phyloP scores from a whole-genome alignment of 2,888 invertebrate genomes.

The Tipula lateralis region DNA sequence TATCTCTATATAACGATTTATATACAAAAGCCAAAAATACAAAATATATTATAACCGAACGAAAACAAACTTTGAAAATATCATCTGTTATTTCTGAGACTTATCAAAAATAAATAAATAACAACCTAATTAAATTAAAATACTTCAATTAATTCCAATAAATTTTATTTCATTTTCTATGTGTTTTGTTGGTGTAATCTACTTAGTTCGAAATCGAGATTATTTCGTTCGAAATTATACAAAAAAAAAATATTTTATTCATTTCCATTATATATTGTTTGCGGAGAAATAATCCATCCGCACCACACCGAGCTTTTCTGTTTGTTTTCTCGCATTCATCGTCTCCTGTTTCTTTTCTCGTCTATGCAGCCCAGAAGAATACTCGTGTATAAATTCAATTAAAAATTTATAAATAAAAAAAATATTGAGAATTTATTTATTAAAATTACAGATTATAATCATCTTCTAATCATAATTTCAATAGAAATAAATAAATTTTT shows the following conservation, averaged over 20 bases:
- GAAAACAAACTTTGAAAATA: not conserved
- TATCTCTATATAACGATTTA: not conserved
- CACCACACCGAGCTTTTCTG: not conserved
- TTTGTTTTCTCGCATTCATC: not conserved
- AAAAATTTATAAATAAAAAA: not conserved
- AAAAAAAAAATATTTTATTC: not conserved
- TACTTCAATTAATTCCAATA: constrained; percentile 11
- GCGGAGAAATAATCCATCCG: not conserved
- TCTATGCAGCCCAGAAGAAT: not conserved
- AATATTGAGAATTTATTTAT: constrained; percentile 11
- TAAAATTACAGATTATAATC: constrained; percentile 19
- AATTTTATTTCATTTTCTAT: not conserved
- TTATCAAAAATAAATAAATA: not conserved
- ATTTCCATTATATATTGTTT: not conserved
- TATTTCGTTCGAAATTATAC: not conserved
- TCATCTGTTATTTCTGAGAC: not conserved
- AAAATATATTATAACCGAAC: not conserved
- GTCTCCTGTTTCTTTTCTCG: not conserved
- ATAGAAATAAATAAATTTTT: not conserved
- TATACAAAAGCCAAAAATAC: constrained; percentile 13
- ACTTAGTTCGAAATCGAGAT: not conserved
- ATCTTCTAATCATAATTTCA: constrained; percentile 11
- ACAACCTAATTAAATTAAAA: constrained; percentile 24
- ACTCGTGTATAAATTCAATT: not conserved
- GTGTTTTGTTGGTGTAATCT: not conserved